phyloP scores from a whole-genome alignment of 2,888 invertebrate species.

The Cheilosia vulpina region DNA sequence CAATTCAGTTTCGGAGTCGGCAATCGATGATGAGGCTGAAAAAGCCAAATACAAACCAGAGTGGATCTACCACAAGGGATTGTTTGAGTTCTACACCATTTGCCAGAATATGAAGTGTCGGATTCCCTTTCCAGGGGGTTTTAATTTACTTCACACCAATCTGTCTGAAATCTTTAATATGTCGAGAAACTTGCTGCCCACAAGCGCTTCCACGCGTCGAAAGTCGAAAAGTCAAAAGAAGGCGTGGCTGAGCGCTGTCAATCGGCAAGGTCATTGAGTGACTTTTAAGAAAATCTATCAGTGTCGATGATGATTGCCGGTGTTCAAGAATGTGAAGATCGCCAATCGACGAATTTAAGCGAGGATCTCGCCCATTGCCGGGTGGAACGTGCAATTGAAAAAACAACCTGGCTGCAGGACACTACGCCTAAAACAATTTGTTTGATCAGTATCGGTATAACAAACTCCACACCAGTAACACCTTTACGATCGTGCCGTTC shows the following conservation, averaged over 20 bases:
- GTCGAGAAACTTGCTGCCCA: constrained; percentile 69
- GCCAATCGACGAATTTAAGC: constrained; percentile 78
- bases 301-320: constrained; percentile 80
- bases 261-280: constrained; percentile 81
- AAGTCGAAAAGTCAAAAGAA: constrained; percentile 81
- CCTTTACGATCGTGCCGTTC: constrained; percentile 85
- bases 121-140: constrained; percentile 82
- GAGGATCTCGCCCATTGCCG: constrained; percentile 80
- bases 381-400: constrained; percentile 80
- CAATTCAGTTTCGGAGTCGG: constrained; percentile 38
- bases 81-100: constrained; percentile 81
- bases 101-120: constrained; percentile 80
- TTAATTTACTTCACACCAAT: constrained; percentile 79
- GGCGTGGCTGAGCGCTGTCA: constrained; percentile 78
- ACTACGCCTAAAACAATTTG: constrained; percentile 80
- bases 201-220: constrained; percentile 75
- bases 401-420: constrained; percentile 78
- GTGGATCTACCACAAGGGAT: constrained; percentile 41
- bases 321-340: constrained; percentile 77
- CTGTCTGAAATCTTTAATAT: constrained; percentile 78
- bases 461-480: constrained; percentile 84
- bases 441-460: constrained; percentile 85
- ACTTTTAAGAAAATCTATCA: constrained; percentile 82
- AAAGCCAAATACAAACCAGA: constrained; percentile 52
- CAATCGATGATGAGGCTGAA: constrained; percentile 56